A percentile compares a stretch with the other conserved stretches of the same genome.
Conservation (phyloP, 2,797 vertebrate genomes). For the Rallus crepitans region DNA sequence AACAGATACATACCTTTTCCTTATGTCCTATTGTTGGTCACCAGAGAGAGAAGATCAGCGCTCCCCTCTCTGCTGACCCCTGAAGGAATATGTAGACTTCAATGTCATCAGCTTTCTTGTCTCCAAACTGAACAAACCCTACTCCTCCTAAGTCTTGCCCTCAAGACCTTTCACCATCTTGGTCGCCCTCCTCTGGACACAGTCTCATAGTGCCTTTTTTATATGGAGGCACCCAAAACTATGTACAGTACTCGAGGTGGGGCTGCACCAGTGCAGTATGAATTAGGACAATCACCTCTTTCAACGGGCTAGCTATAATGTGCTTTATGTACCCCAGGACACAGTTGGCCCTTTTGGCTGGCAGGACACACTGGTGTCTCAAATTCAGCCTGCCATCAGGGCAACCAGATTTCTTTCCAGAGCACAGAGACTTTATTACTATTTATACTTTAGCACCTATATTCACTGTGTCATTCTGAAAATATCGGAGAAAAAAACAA, state of each 20-base stretch:
- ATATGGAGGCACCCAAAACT: too few species aligned
- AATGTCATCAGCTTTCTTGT: background rate
- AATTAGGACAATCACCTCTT: background rate
- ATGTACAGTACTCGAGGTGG: too few species aligned
- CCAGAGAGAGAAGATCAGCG: background rate
- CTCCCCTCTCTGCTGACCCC: background rate
- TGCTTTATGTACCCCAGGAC: background rate
- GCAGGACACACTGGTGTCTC: too few species aligned
- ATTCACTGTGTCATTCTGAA: conserved; percentile 31
- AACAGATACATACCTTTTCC: background rate
- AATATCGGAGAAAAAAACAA: background rate
- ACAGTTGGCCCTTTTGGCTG: background rate
- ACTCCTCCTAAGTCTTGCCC: too few species aligned
- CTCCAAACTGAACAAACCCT: too few species aligned
- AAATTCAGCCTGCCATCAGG: background rate
- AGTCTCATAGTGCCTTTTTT: too few species aligned
- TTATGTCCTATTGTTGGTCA: background rate
- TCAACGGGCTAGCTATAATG: background rate
- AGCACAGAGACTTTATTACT: background rate
- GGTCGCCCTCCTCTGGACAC: too few species aligned
- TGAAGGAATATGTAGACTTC: background rate
- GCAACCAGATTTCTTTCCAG: background rate
- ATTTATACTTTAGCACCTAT: conserved; percentile 31
- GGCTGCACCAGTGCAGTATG: too few species aligned
- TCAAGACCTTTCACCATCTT: too few species aligned